Evolutionary conservation across 1,140 invertebrate genomes (phyloP).

Genomic region (Aphelinus atriplicis): DNA sequence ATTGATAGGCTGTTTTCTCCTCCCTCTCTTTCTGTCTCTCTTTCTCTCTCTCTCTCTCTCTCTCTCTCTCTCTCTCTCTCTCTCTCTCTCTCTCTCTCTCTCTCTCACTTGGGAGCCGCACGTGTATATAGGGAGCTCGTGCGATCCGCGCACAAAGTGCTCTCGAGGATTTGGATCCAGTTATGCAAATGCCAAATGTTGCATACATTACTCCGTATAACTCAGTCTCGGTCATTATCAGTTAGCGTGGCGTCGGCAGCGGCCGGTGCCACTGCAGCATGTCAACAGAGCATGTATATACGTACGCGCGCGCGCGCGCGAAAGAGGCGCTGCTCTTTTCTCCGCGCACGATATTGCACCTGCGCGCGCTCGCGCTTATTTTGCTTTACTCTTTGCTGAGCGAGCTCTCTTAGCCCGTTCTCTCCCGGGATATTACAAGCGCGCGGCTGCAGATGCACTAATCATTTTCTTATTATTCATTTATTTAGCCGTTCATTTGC

Average conservation of each 20-base stretch:
- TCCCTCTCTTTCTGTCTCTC: no score
- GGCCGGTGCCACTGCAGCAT: conserved; percentile 4
- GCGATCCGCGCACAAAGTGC: background rate
- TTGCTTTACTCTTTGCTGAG: background rate
- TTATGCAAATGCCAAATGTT: conserved; percentile 13
- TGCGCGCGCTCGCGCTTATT: background rate
- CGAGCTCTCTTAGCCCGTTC: background rate
- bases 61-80: no score
- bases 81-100: background rate
- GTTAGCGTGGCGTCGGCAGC: background rate
- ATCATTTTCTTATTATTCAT: no score
- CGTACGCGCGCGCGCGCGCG: background rate
- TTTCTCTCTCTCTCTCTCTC: background rate
- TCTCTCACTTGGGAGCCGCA: no score
- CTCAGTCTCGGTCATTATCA: conserved; percentile 26
- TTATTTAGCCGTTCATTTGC: no score
- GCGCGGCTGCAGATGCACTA: no score
- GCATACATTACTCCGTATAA: conserved; percentile 29
- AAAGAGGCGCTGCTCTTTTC: background rate
- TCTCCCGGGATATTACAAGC: background rate
- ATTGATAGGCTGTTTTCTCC: background rate
- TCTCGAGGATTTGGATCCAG: conserved; percentile 30
- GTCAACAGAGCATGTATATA: background rate
- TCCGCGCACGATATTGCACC: no score
- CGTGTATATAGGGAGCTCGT: background rate